Conservation (phyloP, 2,797 vertebrate species). For the Rhadinocentrus ornatus region DNA sequence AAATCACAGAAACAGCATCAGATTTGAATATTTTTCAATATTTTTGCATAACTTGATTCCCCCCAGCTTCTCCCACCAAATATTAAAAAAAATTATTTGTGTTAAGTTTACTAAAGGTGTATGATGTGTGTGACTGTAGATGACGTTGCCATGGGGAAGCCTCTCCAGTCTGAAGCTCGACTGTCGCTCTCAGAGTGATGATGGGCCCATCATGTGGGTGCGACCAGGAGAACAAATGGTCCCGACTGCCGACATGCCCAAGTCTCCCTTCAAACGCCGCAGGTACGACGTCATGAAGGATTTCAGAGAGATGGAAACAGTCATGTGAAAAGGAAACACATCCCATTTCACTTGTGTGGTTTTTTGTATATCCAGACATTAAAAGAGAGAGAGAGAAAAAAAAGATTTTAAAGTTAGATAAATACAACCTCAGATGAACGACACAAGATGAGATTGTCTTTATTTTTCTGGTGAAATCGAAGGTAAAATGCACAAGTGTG, state of each 20-base stretch:
- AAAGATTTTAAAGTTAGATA: background rate
- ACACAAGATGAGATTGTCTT: too few species aligned
- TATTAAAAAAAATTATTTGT: background rate
- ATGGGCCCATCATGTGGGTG: conserved; percentile 99
- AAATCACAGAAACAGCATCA: too few species aligned
- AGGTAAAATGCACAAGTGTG: too few species aligned
- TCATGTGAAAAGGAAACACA: background rate
- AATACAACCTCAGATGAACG: background rate
- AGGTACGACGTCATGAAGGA: conserved; percentile 77
- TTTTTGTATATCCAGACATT: background rate
- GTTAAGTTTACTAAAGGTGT: background rate
- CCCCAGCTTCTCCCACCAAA: too few species aligned
- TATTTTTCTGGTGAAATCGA: background rate
- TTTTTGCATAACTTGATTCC: background rate
- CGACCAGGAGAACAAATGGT: conserved; percentile 98
- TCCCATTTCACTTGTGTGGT: background rate
- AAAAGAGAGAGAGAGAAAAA: fast-evolving
- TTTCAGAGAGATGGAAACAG: background rate
- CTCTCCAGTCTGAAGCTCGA: conserved; percentile 94
- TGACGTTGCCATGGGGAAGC: conserved; percentile 97
- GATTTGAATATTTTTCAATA: background rate
- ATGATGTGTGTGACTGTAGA: conserved; percentile 77
- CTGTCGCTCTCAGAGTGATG: conserved; percentile 96
- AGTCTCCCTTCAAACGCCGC: conserved; percentile 97
- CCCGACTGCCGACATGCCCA: conserved; percentile 97